Evolutionary conservation across 1,140 invertebrate genomes (phyloP), one percentile per base, ranked within the genome.

Genomic region (Saxidomus purpurata): DNA sequence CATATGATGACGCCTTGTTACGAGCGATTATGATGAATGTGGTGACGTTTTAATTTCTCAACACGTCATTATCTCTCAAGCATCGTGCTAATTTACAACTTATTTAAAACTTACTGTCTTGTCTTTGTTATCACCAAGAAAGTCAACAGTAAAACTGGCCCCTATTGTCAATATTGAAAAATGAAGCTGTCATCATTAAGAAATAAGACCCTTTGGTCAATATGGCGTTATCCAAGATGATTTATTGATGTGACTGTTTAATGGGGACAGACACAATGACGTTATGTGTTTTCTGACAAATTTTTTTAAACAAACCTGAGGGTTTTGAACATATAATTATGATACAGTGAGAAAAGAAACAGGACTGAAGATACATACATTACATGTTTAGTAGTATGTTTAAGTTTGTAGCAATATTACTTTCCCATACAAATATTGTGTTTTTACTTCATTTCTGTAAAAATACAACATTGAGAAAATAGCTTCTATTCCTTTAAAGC

Each of bases 41-140:
- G 31, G n/a, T 67, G 61, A 67, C 61, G n/a, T 67, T 11, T 67
- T 67, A 67, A 67, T 67, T 67, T 67, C 61, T 67, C 61, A 67
- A 22, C 6, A 6, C 31, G 61, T 67, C 61, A 67, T 28, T 67
- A 67, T 67, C 61, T 3, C 31, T 31, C 61, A 67, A 67, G 6
- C 15, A 67, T 67, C 61, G 61, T n/a, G 61, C 28, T 67, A 67
- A 67, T 67, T 67, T 67, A 67, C 61, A 67, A 31, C 61, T 67
- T 67, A 67, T 67, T 67, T 67, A 67, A 67, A 67, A 67, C 61
- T 67, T 67, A 67, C 61, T 4, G 28, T 67, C 61, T 31, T 31
- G 19, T 11, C 31, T 8, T 67, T 67, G 8, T 67, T 67, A 25
- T 67, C 61, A 67, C 3, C 31, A 31, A 31, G 22, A 22, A 67